phyloP scores from a whole-genome alignment of 1,140 invertebrate species.

The Drosophila pseudoobscura region DNA sequence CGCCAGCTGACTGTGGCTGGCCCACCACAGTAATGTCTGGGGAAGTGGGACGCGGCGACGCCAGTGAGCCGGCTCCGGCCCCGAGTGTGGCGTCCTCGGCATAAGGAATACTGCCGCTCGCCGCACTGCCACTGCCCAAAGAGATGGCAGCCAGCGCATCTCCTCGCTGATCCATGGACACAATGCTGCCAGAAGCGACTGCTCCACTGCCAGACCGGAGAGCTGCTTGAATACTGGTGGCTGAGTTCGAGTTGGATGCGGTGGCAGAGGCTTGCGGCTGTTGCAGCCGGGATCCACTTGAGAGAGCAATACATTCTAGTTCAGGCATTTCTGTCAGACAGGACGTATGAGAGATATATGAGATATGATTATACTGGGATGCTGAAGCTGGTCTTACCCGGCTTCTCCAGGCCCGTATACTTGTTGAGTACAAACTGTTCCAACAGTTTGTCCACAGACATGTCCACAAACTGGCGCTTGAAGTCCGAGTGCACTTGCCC shows the following conservation, averaged over 20 bases:
- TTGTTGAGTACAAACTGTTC: slow-evolving; percentile 96
- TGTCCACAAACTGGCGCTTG: slow-evolving; percentile 93
- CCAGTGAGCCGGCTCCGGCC: slow-evolving; percentile 16
- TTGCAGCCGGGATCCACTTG: slow-evolving; percentile 61
- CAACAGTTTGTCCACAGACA: slow-evolving; percentile 95
- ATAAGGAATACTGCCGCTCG: slow-evolving; percentile 71
- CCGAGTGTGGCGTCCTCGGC: slow-evolving; percentile 67
- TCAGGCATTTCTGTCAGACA: slow-evolving; percentile 71
- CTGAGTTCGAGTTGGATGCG: slow-evolving; percentile 78
- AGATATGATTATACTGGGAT: neutral
- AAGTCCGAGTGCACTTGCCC: slow-evolving; percentile 95
- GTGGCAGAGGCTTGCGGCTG: slow-evolving; percentile 53
- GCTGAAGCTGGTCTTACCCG: slow-evolving; percentile 85
- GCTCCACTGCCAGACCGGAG: slow-evolving; percentile 50
- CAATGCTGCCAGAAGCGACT: slow-evolving; percentile 49
- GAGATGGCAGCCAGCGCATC: slow-evolving; percentile 61
- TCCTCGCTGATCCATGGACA: slow-evolving; percentile 73
- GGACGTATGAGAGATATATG: neutral
- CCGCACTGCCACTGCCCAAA: slow-evolving; percentile 68
- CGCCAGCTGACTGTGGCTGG: slow-evolving; percentile 23
- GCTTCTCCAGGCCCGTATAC: slow-evolving; percentile 95
- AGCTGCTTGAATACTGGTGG: slow-evolving; percentile 72
- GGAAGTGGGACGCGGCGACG: slow-evolving; percentile 70
- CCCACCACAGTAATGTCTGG: slow-evolving; percentile 49
- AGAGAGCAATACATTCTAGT: slow-evolving; percentile 68